These are phyloP conservation scores for Troides aeacus DNA, from an alignment of 2,888 invertebrate genomes.

Conservation along the genomic window DNA sequence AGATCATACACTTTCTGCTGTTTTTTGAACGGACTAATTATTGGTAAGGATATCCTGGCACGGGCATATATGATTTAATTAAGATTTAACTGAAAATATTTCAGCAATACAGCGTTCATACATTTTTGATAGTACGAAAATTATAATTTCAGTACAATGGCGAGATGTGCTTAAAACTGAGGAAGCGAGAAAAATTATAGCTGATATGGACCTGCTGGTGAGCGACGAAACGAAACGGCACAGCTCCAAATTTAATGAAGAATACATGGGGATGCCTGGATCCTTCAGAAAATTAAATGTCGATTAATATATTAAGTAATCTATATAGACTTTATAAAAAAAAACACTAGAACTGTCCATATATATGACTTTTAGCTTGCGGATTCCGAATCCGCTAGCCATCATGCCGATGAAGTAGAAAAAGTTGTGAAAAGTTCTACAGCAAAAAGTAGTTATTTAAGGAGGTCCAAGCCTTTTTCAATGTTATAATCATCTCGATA, in stretches of 20 bases:
- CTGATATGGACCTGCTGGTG: conserved; percentile 49
- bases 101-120: not conserved
- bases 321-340: not conserved
- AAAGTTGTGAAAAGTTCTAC: too few species aligned
- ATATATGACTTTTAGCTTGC: too few species aligned
- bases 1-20: not conserved
- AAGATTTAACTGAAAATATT: not conserved
- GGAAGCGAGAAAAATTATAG: conserved; percentile 49
- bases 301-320: conserved; percentile 44
- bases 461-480: too few species aligned
- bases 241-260: conserved; percentile 59
- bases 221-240: conserved; percentile 61
- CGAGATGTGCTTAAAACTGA: conserved; percentile 48
- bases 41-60: too few species aligned
- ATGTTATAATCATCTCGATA: too few species aligned
- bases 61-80: too few species aligned
- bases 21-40: too few species aligned
- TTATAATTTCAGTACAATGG: conserved; percentile 58
- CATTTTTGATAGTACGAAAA: not conserved
- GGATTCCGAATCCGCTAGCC: too few species aligned
- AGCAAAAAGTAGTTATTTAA: too few species aligned
- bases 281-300: conserved; percentile 64
- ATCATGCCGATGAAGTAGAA: too few species aligned
- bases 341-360: too few species aligned
- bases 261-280: conserved; percentile 71